Percentiles rank a stretch among this genome's conserved stretches.
These are phyloP conservation scores for Pampusana beccarii DNA, from an alignment of 2,113 vertebrate genomes.

Conservation along the genomic window DNA sequence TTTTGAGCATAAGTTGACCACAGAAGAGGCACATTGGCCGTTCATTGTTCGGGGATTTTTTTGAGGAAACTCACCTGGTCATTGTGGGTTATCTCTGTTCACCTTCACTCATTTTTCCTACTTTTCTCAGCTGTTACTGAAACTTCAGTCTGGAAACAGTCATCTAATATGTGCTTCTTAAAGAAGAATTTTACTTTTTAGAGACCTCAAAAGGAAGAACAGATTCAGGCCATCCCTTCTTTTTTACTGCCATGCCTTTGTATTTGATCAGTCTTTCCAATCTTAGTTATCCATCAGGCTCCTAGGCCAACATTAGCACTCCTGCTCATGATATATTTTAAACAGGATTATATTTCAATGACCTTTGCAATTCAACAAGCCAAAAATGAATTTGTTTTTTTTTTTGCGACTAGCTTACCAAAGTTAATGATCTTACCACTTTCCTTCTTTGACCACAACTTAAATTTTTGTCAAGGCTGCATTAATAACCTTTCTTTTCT, in stretches of 20 bases:
- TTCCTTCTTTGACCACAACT: neutral
- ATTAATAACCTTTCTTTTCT: neutral
- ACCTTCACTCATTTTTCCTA: neutral
- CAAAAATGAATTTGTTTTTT: neutral
- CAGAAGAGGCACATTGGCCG: neutral
- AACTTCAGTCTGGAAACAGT: neutral
- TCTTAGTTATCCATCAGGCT: neutral
- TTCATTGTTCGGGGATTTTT: neutral
- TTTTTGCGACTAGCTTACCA: neutral
- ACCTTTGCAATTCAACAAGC: neutral
- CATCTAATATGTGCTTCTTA: neutral
- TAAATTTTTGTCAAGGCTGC: neutral
- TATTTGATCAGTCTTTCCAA: neutral
- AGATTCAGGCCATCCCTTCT: neutral
- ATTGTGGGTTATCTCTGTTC: neutral
- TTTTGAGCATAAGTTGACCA: neutral
- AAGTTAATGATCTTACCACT: neutral
- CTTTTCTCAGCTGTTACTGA: neutral
- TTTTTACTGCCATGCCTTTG: neutral
- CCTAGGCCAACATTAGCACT: neutral
- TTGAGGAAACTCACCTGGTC: neutral
- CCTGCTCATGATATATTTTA: neutral
- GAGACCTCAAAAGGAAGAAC: neutral
- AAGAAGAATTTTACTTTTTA: neutral
- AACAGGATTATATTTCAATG: neutral